Conservation (phyloP, 2,113 vertebrate species). For the Rhegmatorhina hoffmannsi region DNA sequence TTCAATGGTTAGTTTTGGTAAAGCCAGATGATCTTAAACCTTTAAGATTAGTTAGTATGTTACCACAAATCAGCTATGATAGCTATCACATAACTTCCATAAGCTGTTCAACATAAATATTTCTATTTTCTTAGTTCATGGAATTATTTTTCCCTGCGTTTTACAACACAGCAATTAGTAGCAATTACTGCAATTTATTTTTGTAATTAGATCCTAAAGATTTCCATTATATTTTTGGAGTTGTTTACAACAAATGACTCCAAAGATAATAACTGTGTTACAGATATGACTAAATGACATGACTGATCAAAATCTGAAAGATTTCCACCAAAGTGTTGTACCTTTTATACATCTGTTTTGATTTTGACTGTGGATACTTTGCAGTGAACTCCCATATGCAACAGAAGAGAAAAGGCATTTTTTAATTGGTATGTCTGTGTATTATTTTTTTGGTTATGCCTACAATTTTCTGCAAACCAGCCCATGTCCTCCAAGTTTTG, state of each 20-base stretch:
- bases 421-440: background rate
- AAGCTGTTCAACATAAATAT: background rate
- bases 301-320: background rate
- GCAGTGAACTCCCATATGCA: background rate
- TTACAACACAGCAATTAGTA: background rate
- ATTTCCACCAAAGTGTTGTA: background rate
- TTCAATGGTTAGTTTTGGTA: background rate
- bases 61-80: background rate
- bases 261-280: background rate
- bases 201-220: background rate
- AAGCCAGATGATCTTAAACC: background rate
- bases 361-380: background rate
- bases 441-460: background rate
- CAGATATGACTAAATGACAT: background rate
- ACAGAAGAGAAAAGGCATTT: background rate
- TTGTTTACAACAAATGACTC: background rate
- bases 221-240: background rate
- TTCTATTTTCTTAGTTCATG: background rate
- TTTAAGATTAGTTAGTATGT: background rate
- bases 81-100: background rate
- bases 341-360: background rate
- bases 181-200: background rate
- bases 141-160: background rate
- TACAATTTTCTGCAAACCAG: background rate
- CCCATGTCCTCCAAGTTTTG: background rate